These are phyloP conservation scores for Hyperopisus bebe DNA, from an alignment of 2,113 vertebrate genomes.

Conservation along the genomic window DNA sequence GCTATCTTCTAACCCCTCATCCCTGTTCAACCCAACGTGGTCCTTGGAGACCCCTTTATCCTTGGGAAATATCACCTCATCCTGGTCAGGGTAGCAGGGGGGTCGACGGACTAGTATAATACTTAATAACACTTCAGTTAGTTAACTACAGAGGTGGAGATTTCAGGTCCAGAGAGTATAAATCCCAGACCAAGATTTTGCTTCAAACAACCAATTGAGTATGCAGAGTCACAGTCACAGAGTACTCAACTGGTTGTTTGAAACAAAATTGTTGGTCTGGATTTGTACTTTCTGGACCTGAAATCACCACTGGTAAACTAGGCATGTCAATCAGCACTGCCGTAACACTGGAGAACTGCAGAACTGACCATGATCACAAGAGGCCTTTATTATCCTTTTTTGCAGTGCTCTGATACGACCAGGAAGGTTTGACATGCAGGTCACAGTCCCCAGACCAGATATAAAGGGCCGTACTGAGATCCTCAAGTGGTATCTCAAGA, in stretches of 20 bases:
- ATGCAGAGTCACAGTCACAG: too few relatives aligned
- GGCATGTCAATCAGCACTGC: too few relatives aligned
- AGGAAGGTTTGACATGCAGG: conserved; percentile 97
- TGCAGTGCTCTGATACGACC: conserved; percentile 87
- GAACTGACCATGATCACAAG: background rate
- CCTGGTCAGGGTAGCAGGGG: background rate
- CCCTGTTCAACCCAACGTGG: background rate
- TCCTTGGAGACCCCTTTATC: background rate
- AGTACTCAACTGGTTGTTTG: too few relatives aligned
- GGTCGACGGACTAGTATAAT: background rate
- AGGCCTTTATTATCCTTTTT: background rate
- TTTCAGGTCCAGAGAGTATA: too few relatives aligned
- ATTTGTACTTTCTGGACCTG: too few relatives aligned
- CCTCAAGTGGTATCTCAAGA: conserved; percentile 93
- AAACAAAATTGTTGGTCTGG: too few relatives aligned
- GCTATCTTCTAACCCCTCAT: background rate
- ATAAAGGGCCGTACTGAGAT: conserved; percentile 95
- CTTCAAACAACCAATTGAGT: too few relatives aligned
- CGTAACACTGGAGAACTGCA: too few relatives aligned
- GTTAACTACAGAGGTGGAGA: background rate
- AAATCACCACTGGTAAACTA: too few relatives aligned
- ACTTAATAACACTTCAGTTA: background rate
- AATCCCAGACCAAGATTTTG: too few relatives aligned
- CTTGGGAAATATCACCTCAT: background rate
- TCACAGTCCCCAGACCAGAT: conserved; percentile 92